These are phyloP conservation scores for Myiotriccus ornatus DNA, from an alignment of 2,797 vertebrate genomes.

Conservation along the genomic window DNA sequence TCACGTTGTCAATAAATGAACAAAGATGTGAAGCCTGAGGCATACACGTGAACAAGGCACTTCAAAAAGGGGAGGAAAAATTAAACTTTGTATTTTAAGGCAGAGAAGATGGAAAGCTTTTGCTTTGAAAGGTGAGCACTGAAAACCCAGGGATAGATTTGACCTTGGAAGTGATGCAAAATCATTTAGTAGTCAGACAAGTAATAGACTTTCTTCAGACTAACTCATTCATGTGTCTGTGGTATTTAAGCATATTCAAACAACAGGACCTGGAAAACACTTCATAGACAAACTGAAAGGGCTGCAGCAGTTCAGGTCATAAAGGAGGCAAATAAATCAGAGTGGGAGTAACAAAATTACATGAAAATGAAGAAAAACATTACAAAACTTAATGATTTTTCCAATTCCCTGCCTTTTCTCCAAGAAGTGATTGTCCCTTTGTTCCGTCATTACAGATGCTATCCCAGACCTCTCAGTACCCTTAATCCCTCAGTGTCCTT, in stretches of 20 bases:
- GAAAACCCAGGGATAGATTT: not conserved
- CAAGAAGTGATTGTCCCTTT: not conserved
- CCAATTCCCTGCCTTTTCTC: not conserved
- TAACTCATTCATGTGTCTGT: not conserved
- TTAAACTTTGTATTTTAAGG: not conserved
- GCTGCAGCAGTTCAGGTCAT: not conserved
- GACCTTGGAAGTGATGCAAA: not conserved
- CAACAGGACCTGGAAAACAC: not conserved
- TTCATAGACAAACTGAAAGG: not conserved
- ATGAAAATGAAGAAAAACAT: not conserved
- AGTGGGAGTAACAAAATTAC: not conserved
- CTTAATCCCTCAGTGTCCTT: not conserved
- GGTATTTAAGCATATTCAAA: not conserved
- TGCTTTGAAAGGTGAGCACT: not conserved
- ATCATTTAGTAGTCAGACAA: not conserved
- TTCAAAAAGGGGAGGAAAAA: not conserved
- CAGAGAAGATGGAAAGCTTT: not conserved
- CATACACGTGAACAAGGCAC: rapidly evolving
- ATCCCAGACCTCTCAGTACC: not conserved
- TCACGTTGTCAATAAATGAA: not conserved
- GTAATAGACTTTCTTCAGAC: not conserved
- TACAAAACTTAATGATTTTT: not conserved
- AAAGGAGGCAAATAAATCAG: not conserved
- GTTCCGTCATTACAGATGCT: not conserved
- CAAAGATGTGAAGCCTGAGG: not conserved